Percentiles rank a stretch among this genome's conserved stretches.
Conservation (phyloP, 2,113 vertebrate species). For the Astatoreochromis straeleni region DNA sequence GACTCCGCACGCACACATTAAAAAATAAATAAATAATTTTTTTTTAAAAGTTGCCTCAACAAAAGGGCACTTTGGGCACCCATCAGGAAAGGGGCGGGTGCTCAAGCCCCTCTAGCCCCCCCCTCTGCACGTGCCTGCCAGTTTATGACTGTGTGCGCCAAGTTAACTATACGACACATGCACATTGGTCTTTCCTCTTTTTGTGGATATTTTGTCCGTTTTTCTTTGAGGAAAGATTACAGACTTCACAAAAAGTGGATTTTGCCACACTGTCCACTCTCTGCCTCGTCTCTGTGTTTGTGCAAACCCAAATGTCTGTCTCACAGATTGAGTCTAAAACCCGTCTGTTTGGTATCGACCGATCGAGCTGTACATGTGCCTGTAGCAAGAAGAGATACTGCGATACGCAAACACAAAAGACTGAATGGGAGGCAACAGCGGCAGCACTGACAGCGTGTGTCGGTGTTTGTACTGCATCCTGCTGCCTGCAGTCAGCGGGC, state of each 20-base stretch:
- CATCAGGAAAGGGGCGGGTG: too few species aligned
- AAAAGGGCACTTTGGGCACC: too few species aligned
- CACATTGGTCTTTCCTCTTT: not conserved
- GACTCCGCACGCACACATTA: too few species aligned
- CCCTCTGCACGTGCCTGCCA: too few species aligned
- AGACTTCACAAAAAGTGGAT: not conserved
- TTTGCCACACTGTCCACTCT: not conserved
- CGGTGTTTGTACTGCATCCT: not conserved
- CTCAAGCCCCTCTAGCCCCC: too few species aligned
- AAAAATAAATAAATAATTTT: too few species aligned
- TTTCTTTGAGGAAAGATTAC: not conserved
- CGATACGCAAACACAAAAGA: not conserved
- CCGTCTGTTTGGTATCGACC: not conserved
- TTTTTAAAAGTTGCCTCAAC: too few species aligned
- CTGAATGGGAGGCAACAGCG: not conserved
- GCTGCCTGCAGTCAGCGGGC: not conserved
- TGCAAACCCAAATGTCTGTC: not conserved
- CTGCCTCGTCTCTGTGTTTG: not conserved
- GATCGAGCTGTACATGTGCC: not conserved
- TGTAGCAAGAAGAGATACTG: not conserved
- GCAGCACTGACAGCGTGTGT: not conserved
- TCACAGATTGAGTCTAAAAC: not conserved
- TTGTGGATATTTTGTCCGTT: not conserved
- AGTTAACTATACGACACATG: not conserved
- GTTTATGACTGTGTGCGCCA: rapidly evolving